phyloP scores from a whole-genome alignment of 2,113 vertebrate genomes.

The Paramormyrops kingsleyae region DNA sequence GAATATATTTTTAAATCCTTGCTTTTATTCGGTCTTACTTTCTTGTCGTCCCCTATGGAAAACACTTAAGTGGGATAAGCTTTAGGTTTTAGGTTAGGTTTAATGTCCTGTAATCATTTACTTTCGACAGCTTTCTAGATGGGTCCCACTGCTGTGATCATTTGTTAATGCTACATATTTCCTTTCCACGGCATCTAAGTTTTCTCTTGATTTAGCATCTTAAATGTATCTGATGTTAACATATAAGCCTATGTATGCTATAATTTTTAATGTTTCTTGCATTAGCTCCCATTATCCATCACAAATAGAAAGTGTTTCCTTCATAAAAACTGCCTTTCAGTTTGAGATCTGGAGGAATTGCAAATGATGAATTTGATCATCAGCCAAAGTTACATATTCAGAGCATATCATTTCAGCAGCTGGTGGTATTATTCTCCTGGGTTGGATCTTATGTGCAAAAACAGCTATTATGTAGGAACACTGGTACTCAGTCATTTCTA shows the following conservation, averaged over 20 bases:
- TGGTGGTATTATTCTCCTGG: neutral
- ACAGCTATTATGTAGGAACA: neutral
- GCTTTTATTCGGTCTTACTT: neutral
- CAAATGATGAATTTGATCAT: neutral
- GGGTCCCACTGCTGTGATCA: neutral
- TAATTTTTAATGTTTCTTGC: neutral
- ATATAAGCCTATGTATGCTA: neutral
- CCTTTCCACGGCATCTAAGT: neutral
- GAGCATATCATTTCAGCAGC: neutral
- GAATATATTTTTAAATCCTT: neutral
- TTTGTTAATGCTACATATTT: neutral
- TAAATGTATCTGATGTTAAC: neutral
- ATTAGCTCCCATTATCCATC: neutral
- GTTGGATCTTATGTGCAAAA: neutral
- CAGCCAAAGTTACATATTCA: neutral
- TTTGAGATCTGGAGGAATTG: neutral
- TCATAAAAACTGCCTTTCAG: neutral
- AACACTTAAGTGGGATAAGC: constrained; percentile 16
- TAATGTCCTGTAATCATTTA: neutral
- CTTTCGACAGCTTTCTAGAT: neutral
- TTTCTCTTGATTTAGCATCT: neutral
- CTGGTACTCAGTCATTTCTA: neutral
- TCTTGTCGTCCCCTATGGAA: neutral
- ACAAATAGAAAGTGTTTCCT: neutral
- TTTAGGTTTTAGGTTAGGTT: neutral